Evolutionary conservation across 2,797 vertebrate species (phyloP).

Genomic region (Phyllotis vaccarum): DNA sequence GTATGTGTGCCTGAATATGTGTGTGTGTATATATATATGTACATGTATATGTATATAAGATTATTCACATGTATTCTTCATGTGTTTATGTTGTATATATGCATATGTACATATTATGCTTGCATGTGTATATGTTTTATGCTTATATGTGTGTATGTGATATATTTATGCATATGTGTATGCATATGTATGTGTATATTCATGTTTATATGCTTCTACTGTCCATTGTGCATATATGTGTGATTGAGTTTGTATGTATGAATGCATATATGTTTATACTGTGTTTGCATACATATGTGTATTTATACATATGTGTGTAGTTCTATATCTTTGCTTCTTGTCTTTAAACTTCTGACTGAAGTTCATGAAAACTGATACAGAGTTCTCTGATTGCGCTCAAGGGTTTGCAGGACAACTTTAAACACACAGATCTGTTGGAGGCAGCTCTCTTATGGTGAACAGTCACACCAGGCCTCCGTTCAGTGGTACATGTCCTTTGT

Average conservation of each 20-base stretch:
- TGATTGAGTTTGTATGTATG: neutral
- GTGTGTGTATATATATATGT: no score
- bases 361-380: neutral
- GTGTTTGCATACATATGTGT: neutral
- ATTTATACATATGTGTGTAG: accelerated
- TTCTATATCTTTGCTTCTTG: neutral
- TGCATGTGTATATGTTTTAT: neutral
- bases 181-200: neutral
- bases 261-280: neutral
- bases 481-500: neutral
- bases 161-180: neutral
- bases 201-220: neutral
- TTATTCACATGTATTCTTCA: no score
- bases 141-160: neutral
- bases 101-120: no score
- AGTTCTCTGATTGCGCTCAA: neutral
- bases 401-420: neutral
- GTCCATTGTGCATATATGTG: neutral
- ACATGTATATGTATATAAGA: no score
- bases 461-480: neutral
- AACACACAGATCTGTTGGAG: neutral
- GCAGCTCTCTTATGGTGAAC: neutral
- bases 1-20: neutral
- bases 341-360: neutral
- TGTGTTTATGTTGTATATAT: neutral